Evolutionary conservation across 1,140 invertebrate species (phyloP), one percentile per base, ranked within the genome.

Genomic region (Halotydeus destructor): DNA sequence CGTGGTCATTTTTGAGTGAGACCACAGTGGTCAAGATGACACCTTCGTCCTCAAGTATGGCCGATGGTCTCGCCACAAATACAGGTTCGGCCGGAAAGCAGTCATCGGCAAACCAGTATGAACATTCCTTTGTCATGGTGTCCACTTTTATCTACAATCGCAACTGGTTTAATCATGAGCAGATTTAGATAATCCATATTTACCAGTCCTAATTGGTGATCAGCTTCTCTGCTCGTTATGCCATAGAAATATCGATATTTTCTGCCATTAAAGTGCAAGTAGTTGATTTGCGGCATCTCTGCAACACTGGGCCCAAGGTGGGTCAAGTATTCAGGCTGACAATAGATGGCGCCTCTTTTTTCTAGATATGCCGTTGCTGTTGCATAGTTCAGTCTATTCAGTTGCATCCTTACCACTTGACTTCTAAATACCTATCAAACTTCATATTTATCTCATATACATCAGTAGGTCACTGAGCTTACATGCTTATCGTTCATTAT

Each of bases 161-260:
- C n/a, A n/a, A n/a, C n/a, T n/a, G n/a, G n/a, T n/a, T n/a, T n/a
- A n/a, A n/a, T n/a, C n/a, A n/a, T 30, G 14, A 14, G n/a, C n/a
- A n/a, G n/a, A n/a, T n/a, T n/a, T n/a, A n/a, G n/a, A n/a, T n/a
- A n/a, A n/a, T n/a, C n/a, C n/a, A n/a, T n/a, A n/a, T n/a, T n/a
- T n/a, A n/a, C n/a, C n/a, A n/a, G n/a, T n/a, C n/a, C n/a, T n/a
- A n/a, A n/a, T n/a, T n/a, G n/a, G n/a, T n/a, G n/a, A n/a, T n/a
- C n/a, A n/a, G n/a, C n/a, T n/a, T n/a, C n/a, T n/a, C n/a, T 41
- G 57, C 50, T 24, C n/a, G n/a, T n/a, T 55, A 46, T 45, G 56
- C 57, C 58, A 44, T 64, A 64, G 21, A 52, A 50, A 43, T 57
- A 64, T 27, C 53, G 47, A 48, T 62, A 60, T 42, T 57, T 55